These are phyloP conservation scores for Erebia palarica DNA, from an alignment of 2,888 invertebrate genomes.

Conservation along the genomic window DNA sequence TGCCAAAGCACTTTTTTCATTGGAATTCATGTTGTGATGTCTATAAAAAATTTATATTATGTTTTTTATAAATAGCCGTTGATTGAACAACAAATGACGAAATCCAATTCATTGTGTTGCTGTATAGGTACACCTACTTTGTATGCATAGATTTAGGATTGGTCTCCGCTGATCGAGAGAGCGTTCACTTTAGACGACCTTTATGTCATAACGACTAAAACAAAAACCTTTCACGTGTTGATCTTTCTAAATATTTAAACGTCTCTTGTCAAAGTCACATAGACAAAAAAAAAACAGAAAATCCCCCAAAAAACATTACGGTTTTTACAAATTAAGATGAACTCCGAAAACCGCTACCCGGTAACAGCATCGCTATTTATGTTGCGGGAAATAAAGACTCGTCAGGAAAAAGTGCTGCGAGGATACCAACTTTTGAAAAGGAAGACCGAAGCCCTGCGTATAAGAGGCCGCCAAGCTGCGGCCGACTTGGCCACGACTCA, in stretches of 20 bases:
- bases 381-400: constrained; percentile 71
- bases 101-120: no score
- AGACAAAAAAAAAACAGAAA: neutral
- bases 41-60: no score
- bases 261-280: neutral
- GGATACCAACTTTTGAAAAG: constrained; percentile 68
- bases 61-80: no score
- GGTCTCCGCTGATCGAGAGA: no score
- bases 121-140: no score
- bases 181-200: no score
- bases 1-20: no score
- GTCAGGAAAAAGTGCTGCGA: constrained; percentile 66
- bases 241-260: neutral
- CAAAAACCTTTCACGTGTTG: no score
- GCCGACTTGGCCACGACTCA: constrained; percentile 63
- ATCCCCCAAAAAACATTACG: neutral
- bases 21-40: no score
- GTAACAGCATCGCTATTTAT: constrained; percentile 73
- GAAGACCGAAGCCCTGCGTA: constrained; percentile 68
- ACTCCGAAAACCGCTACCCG: constrained; percentile 68
- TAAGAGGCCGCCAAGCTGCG: constrained; percentile 64
- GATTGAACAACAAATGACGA: no score
- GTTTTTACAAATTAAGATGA: constrained; percentile 52
- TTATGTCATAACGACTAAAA: no score
- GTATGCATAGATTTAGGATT: no score